These are phyloP conservation scores for Sericinus montela DNA, from an alignment of 2,888 invertebrate species.

Conservation along the genomic window DNA sequence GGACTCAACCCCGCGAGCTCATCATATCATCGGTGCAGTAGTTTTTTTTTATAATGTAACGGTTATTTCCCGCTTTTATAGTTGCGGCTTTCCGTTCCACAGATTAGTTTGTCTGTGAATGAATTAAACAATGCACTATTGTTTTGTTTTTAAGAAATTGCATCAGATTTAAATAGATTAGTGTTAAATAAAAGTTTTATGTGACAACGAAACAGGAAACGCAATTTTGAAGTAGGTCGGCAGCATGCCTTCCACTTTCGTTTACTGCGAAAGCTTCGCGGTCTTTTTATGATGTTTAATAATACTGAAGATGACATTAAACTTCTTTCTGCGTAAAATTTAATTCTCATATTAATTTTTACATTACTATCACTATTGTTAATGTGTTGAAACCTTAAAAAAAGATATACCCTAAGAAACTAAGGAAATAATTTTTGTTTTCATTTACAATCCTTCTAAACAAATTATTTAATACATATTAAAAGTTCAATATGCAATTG, in stretches of 20 bases:
- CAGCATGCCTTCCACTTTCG: neutral
- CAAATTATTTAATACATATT: too few species aligned
- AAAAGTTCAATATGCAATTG: too few species aligned
- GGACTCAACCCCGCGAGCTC: constrained; percentile 58
- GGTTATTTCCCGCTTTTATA: neutral
- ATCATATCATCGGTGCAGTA: constrained; percentile 51
- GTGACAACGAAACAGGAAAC: constrained; percentile 2
- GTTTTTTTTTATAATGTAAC: constrained; percentile 21
- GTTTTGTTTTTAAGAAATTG: constrained; percentile 2
- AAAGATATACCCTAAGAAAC: too few species aligned
- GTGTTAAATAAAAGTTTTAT: constrained; percentile 3
- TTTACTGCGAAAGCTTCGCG: neutral
- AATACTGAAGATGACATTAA: too few species aligned
- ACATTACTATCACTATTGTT: too few species aligned
- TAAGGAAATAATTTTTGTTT: too few species aligned
- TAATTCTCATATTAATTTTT: too few species aligned
- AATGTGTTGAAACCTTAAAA: too few species aligned
- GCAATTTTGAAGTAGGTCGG: neutral
- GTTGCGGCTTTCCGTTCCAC: constrained; percentile 1
- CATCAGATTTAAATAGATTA: constrained; percentile 12
- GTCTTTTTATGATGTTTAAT: too few species aligned
- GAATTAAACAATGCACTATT: constrained; percentile 14
- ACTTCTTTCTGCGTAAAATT: too few species aligned
- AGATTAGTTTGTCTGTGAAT: neutral
- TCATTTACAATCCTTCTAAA: too few species aligned